Conservation (phyloP, 1,140 invertebrate species). For the Psix sp. region DNA sequence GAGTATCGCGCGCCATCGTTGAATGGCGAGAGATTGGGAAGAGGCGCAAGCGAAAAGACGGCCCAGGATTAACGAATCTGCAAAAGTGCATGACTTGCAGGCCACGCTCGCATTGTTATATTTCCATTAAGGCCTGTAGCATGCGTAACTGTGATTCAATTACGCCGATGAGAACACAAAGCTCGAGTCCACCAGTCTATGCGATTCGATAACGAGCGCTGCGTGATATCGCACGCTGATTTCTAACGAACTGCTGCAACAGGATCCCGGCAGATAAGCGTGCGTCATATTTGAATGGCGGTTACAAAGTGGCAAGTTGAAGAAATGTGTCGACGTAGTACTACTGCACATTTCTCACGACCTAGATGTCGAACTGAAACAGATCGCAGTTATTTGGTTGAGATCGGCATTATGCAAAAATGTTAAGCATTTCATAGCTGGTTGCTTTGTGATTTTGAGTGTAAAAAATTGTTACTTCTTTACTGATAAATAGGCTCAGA, state of each 20-base stretch:
- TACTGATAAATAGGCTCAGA: too few species aligned
- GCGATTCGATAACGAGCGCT: slow-evolving; percentile 51
- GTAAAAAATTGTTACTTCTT: too few species aligned
- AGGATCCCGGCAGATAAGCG: slow-evolving; percentile 37
- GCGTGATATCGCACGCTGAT: slow-evolving; percentile 40
- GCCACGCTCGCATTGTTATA: slow-evolving; percentile 31
- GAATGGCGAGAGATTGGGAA: neutral
- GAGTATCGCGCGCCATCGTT: slow-evolving; percentile 29
- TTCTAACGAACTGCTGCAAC: slow-evolving; percentile 34
- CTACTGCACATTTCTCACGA: slow-evolving; percentile 18
- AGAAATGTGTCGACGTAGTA: slow-evolving; percentile 10
- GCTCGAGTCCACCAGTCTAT: neutral
- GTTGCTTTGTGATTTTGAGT: too few species aligned
- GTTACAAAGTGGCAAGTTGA: neutral
- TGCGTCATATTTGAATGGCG: slow-evolving; percentile 7
- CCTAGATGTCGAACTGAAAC: too few species aligned
- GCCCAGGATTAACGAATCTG: slow-evolving; percentile 29
- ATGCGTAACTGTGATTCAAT: slow-evolving; percentile 55
- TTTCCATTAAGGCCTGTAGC: slow-evolving; percentile 45
- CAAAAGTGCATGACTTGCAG: slow-evolving; percentile 55
- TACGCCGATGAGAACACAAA: slow-evolving; percentile 47
- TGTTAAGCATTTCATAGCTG: too few species aligned
- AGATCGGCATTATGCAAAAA: too few species aligned
- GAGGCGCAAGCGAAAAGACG: neutral
- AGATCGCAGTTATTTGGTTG: too few species aligned